Percentiles rank a stretch among this genome's conserved stretches.
Evolutionary conservation across 2,113 vertebrate genomes (phyloP).

Genomic region (Pimephales promelas): DNA sequence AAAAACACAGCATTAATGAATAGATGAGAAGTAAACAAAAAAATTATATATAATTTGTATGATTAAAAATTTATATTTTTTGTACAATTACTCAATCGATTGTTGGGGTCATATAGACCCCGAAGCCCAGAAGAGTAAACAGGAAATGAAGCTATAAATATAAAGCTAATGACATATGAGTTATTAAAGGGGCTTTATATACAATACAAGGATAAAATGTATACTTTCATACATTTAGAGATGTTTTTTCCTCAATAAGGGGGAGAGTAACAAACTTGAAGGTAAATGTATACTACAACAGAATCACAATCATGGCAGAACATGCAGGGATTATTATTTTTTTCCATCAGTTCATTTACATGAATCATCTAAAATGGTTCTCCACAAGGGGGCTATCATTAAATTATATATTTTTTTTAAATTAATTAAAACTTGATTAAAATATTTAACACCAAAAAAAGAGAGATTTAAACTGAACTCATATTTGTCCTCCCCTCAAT

Average conservation of each 20-base stretch:
- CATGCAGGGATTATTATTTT: background rate
- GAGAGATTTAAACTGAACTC: background rate
- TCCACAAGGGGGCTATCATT: background rate
- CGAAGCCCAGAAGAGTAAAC: too few relatives aligned
- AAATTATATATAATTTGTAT: too few relatives aligned
- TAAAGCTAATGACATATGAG: background rate
- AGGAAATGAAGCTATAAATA: background rate
- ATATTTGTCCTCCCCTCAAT: background rate
- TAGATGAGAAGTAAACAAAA: too few relatives aligned
- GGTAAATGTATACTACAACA: background rate
- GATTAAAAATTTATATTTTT: too few relatives aligned
- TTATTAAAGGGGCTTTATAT: background rate
- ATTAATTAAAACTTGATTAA: background rate
- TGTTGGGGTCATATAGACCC: too few relatives aligned
- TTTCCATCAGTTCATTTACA: background rate
- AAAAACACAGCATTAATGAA: too few relatives aligned
- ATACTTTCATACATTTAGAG: background rate
- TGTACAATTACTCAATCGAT: too few relatives aligned
- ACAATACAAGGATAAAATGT: background rate
- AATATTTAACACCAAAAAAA: background rate
- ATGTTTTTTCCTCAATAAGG: background rate
- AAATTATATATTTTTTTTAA: background rate
- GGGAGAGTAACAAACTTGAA: background rate
- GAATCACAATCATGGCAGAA: background rate
- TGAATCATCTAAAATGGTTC: background rate